Conservation (phyloP, 2,888 invertebrate species). For the Xanthorhoe designata region DNA sequence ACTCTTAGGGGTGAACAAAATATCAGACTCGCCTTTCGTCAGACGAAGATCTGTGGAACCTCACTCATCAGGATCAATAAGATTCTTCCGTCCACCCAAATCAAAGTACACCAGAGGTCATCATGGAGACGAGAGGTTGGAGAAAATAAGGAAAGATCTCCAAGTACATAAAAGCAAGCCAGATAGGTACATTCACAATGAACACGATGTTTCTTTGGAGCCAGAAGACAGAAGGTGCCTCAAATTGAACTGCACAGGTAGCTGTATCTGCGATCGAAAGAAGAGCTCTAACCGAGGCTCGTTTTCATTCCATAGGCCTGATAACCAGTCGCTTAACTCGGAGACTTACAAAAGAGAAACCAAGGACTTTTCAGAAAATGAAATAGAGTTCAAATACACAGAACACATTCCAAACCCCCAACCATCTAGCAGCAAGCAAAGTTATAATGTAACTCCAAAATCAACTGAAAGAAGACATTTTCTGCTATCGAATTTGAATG, state of each 20-base stretch:
- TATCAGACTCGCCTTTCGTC: constrained; percentile 76
- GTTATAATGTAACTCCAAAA: constrained; percentile 79
- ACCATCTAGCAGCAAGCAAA: constrained; percentile 77
- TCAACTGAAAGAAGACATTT: constrained; percentile 77
- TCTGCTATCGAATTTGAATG: constrained; percentile 76
- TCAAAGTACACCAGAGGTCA: constrained; percentile 79
- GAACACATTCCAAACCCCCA: constrained; percentile 77
- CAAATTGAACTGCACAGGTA: constrained; percentile 72
- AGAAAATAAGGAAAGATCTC: constrained; percentile 79
- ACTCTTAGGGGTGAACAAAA: constrained; percentile 87
- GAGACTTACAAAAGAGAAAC: constrained; percentile 62
- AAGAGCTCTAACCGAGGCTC: constrained; percentile 74
- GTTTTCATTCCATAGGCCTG: constrained; percentile 76
- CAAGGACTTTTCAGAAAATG: constrained; percentile 75
- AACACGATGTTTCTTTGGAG: constrained; percentile 68
- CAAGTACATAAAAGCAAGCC: constrained; percentile 75
- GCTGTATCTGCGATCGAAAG: constrained; percentile 75
- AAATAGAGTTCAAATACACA: constrained; percentile 80
- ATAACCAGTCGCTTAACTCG: constrained; percentile 67
- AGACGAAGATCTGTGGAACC: constrained; percentile 74
- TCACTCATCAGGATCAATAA: constrained; percentile 72
- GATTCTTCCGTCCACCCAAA: constrained; percentile 77
- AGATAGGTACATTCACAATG: constrained; percentile 77
- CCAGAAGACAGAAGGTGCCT: constrained; percentile 67
- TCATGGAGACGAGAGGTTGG: constrained; percentile 77